Base-by-base conservation (phyloP, 2,113 vertebrate genomes). In the Anarhynchus alexandrinus region DNA sequence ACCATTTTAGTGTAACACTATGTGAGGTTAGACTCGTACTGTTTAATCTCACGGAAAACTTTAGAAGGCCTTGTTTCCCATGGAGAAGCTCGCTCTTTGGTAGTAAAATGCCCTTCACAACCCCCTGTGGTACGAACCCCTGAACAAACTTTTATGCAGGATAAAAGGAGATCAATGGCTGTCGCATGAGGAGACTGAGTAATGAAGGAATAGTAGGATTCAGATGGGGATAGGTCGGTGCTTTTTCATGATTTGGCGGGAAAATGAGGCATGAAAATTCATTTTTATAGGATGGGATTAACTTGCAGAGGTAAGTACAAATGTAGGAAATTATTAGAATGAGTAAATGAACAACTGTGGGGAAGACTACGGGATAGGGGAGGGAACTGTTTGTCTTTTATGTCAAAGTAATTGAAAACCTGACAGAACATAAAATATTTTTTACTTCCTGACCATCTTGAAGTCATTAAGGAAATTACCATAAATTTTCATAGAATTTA, bases 401-500 rank as follows among this genome's bases (percentile, higher is more conserved):
- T 20, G 15, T 51, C 42, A 34, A 72, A 90, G 25, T 57, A 86
- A 87, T 59, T 78, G 72, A 86, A 92, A 95, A 91, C 22, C 47
- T 79, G 57, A 55, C 42, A 72, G n/a, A 94, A 72, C 23, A n/a
- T 57, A 54, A 67, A 83, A 62, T 71, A 11, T 45, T 43, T 90
- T 88, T 85, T 88, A 16, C 27, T 90, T 92, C 22, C 66, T 86
- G 82, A 49, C 52, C 79, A 71, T 86, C 66, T 82, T 97, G 82
- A 92, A 94, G 52, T 77, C 32, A 72, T 93, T 95, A 94, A 57
- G 51, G 45, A 52, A 90, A 88, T 90, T 86, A 65, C 49, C 62
- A 76, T 77, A 80, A 57, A 85, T 90, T 94, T 92, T 67, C 47
- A 55, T 69, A 76, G 71, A 62, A 55, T 74, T 90, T 47, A 8